Base-by-base conservation (phyloP, 1,140 invertebrate species). In the Acromyrmex heyeri region DNA sequence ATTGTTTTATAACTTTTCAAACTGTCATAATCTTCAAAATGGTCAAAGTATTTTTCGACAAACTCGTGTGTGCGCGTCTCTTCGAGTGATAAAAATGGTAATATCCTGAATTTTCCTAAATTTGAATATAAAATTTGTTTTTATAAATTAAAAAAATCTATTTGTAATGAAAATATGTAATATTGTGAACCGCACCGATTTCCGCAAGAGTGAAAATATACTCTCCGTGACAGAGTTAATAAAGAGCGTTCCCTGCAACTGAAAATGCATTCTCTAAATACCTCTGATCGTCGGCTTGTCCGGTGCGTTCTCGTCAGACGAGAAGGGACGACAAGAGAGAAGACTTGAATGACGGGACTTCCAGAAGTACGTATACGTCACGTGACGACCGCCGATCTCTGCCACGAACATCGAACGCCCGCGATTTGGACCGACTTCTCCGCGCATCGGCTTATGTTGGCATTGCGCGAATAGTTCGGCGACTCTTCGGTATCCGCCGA, bases 401-500 rank as follows among this genome's bases (percentile, higher is more conserved):
- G 48, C 48, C 34, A 48, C 34, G 67, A 8, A 27, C 55, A 61
- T 61, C 64, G 55, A 73, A 48, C 34, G 53, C 2, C 21, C 27
- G n/a, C 76, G 78, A 83, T 83, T 83, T 21, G 27, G 24, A 55
- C 53, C 55, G 57, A 75, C 65, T 72, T 61, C 79, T 67, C 44
- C n/a, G 44, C 76, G 61, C 59, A 30, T 64, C 38, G 55, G 79
- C 64, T 81, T 86, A 62, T 53, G 57, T 61, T 67, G 77, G 70
- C 85, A 90, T 88, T 83, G 82, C 70, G 65, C 24, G 79, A 87
- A 91, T 86, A 90, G 79, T 90, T 87, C 48, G 61, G 64, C 88
- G 67, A 77, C 88, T 86, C 86, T 64, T 89, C 57, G 88, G 72
- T 85, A 90, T 88, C 76, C 75, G 55, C 81, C 88, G 85, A 92